Base-by-base conservation (phyloP, 37 sponge, comb jelly and placozoan species). In the Lycopodina hypogea region DNA sequence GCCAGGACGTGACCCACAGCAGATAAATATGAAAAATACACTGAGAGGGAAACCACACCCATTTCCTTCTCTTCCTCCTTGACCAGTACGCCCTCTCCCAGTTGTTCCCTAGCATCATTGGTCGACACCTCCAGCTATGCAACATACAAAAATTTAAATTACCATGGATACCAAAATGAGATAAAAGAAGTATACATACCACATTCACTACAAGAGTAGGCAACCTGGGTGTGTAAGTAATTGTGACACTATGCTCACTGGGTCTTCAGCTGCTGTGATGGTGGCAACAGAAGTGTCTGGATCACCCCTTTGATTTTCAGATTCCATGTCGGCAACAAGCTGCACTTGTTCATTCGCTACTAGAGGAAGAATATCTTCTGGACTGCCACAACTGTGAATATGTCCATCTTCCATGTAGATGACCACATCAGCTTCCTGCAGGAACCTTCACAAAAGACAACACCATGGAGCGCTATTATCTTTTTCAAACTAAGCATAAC, bases 61-160 rank as follows among this genome's bases (percentile, higher is more conserved):
- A 86, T 87, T 72, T 93, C 89, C 67, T 80, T 90, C 81, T 85
- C 92, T 58, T 96, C 97, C 80, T 93, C 90, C 83, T 90, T 86
- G 66, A 96, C 96, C 42, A 96, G 83, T 0, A 77, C 82, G 39
- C 39, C 84, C 35, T 63, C 52, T 66, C 40, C 23, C 58, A 42
- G 3, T 23, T 45, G 33, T 71, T 56, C 64, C 35, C 65, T 62
- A 59, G 70, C 62, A 29, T 26, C 74, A 17, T 56, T 29, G 28
- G 23, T 2, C 29, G 30, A 22, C 39, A 15, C 21, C 2, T 14
- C 24, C 24, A 4, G 22, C 7, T 42, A n/a, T n/a, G n/a, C n/a
- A n/a, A n/a, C n/a, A n/a, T n/a, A n/a, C n/a, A n/a, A n/a, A n/a
- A n/a, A n/a, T n/a, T n/a, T n/a, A n/a, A n/a, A n/a, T n/a, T n/a